Base-by-base conservation (phyloP, 1,140 invertebrate species). In the Ips nitidus region DNA sequence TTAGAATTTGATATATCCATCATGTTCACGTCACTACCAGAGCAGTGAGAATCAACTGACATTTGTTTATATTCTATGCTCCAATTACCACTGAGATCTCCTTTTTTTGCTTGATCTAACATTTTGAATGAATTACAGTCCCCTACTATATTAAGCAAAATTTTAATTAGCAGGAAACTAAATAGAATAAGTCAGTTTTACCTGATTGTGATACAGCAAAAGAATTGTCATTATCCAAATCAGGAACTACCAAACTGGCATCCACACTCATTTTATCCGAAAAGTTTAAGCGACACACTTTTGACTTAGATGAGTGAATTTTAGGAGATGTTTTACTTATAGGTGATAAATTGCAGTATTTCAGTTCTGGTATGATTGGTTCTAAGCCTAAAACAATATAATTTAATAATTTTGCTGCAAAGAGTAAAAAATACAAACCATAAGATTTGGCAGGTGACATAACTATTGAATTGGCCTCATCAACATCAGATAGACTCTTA, bases 51-150 rank as follows among this genome's bases (percentile, higher is more conserved):
- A 5, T 39, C 42, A 36, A 75, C 37, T 2, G 72, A 75, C 47
- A 80, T 67, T 7, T 79, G 72, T 55, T 76, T 75, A 55, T 79
- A 78, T 71, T 80, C 79, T 69, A 79, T 71, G 58, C 78, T 77
- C 79, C 79, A 80, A 59, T 80, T 77, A 3, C 75, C 70, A 52
- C 71, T 71, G 8, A 74, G 73, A 60, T 75, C 72, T 37, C 6
- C 38, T 2, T 6, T 37, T 2, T 37, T 55, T 7, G n/a, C 52
- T 55, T 55, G 8, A 37, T 6, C 37, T 5, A 2, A 2, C 22
- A 22, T 22, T 37, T 3, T 55, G 52, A 50, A 3, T 22, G 22
- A 22, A 22, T 22, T 22, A 22, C 22, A 22, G 22, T 22, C 22
- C 22, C 22, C 22, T 22, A 22, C 22, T 22, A 0, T 22, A 22